Percentiles rank a stretch among this genome's conserved stretches.
These are phyloP conservation scores for Mylabris sibirica DNA, from an alignment of 2,888 invertebrate genomes.

Conservation along the genomic window DNA sequence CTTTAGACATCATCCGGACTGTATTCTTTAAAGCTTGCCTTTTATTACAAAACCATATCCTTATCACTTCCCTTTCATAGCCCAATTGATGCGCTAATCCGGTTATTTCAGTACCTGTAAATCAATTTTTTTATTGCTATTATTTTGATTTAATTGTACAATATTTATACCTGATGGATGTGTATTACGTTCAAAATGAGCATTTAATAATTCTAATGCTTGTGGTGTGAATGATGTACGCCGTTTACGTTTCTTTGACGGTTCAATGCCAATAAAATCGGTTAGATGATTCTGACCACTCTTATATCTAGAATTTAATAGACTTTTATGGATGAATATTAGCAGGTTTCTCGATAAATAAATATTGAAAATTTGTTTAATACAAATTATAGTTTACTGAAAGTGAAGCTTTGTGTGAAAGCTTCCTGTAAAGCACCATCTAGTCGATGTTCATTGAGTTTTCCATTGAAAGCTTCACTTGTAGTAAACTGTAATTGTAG, in stretches of 20 bases:
- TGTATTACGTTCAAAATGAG: slow-evolving; percentile 95
- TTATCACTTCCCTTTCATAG: slow-evolving; percentile 96
- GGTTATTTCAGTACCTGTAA: slow-evolving; percentile 95
- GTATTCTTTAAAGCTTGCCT: slow-evolving; percentile 97
- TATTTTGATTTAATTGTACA: neutral
- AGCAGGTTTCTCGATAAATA: too few relatives aligned
- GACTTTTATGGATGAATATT: slow-evolving; percentile 48
- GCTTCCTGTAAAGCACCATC: neutral
- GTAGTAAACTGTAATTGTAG: neutral
- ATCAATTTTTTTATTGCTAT: too few relatives aligned
- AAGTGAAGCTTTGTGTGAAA: neutral
- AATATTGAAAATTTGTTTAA: too few relatives aligned
- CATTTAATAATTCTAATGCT: slow-evolving; percentile 92
- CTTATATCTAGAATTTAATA: slow-evolving; percentile 77
- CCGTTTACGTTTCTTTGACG: slow-evolving; percentile 95
- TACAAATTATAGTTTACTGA: neutral
- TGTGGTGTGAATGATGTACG: slow-evolving; percentile 97
- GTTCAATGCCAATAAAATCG: slow-evolving; percentile 95
- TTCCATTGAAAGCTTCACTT: neutral
- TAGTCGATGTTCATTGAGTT: slow-evolving; percentile 98
- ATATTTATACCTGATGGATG: slow-evolving; percentile 99
- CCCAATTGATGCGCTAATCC: slow-evolving; percentile 94
- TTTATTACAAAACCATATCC: slow-evolving; percentile 99
- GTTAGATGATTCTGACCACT: slow-evolving; percentile 93
- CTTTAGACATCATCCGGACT: slow-evolving; percentile 93